Percentiles rank a stretch among this genome's conserved stretches.
Conservation (phyloP, 2,113 vertebrate species). For the Dasyornis broadbenti region DNA sequence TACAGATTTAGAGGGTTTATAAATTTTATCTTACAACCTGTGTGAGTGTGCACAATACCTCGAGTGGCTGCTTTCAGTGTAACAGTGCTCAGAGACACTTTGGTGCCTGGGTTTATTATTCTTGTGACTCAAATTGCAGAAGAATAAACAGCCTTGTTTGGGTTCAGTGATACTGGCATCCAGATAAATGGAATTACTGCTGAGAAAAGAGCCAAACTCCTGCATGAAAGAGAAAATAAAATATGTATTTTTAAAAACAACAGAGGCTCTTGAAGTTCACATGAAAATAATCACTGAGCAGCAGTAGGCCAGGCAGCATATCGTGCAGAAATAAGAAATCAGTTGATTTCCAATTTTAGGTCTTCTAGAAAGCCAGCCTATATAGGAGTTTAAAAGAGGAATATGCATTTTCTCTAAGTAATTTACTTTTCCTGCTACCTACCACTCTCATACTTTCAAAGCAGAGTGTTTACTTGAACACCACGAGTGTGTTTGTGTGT, state of each 20-base stretch:
- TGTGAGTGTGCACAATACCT: background rate
- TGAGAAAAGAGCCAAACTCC: background rate
- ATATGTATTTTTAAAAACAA: background rate
- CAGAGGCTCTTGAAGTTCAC: background rate
- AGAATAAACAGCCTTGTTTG: background rate
- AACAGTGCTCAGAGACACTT: background rate
- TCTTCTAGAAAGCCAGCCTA: background rate
- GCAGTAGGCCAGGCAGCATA: background rate
- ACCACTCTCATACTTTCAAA: background rate
- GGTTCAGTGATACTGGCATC: background rate
- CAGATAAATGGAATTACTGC: background rate
- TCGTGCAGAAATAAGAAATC: background rate
- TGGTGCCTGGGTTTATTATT: background rate
- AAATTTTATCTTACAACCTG: background rate
- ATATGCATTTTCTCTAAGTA: background rate
- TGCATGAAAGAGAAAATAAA: background rate
- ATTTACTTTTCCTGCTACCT: background rate
- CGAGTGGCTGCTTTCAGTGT: accelerated
- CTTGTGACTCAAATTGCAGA: background rate
- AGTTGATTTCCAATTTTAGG: background rate
- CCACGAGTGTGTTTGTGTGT: accelerated
- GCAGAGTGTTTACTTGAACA: background rate
- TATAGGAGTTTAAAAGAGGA: background rate
- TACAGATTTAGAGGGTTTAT: background rate
- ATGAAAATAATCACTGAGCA: background rate